Conservation (phyloP, 2,888 invertebrate species). For the Melinaea menophilus region DNA sequence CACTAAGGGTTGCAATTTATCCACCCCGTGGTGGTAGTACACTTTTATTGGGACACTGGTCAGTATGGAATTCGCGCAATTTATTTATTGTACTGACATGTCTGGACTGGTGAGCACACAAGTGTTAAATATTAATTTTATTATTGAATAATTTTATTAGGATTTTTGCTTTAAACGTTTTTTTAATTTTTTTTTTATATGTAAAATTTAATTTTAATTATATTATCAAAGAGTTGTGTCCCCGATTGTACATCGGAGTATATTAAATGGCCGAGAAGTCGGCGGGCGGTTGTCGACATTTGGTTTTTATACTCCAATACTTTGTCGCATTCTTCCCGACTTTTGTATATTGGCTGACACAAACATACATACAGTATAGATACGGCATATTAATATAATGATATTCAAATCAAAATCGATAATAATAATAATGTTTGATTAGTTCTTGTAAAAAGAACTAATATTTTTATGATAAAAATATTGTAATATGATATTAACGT, state of each 20-base stretch:
- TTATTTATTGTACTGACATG: constrained; percentile 76
- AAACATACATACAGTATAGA: constrained; percentile 38
- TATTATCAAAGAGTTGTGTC: constrained; percentile 35
- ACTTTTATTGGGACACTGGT: constrained; percentile 73
- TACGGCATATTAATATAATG: constrained; percentile 10
- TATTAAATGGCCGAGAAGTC: constrained; percentile 70
- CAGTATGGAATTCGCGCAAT: constrained; percentile 76
- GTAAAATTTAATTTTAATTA: neutral
- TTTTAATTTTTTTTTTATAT: neutral
- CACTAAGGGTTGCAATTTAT: constrained; percentile 57
- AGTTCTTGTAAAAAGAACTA: no score
- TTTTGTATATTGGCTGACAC: constrained; percentile 67
- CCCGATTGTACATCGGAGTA: constrained; percentile 56
- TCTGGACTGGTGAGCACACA: constrained; percentile 40
- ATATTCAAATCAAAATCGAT: no score
- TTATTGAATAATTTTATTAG: constrained; percentile 4
- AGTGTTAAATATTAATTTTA: neutral
- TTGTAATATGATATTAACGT: no score
- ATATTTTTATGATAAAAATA: no score
- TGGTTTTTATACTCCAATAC: constrained; percentile 78
- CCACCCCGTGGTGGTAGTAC: constrained; percentile 53
- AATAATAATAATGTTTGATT: no score
- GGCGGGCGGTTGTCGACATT: constrained; percentile 65
- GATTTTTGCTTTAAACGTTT: no score
- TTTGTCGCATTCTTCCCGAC: constrained; percentile 73